A percentile compares a stretch with the other conserved stretches of the same genome.
These are phyloP conservation scores for Eurytoma californica DNA, from an alignment of 2,888 invertebrate species.

Conservation along the genomic window DNA sequence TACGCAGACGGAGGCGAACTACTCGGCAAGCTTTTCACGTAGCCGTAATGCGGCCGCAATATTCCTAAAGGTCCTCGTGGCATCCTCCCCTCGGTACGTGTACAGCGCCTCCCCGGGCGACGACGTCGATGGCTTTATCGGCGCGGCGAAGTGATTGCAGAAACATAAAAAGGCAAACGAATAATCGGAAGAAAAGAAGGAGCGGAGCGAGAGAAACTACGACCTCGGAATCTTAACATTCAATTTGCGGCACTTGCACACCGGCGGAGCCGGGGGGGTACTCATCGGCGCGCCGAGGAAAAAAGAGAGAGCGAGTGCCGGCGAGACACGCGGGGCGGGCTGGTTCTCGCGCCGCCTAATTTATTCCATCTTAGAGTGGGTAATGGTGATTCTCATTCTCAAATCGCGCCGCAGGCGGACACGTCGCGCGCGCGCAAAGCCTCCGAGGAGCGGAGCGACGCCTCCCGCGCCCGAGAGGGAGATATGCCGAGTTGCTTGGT, in stretches of 20 bases:
- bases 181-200: conserved; percentile 27
- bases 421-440: neutral
- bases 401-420: conserved; percentile 39
- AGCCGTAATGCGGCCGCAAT: conserved; percentile 1
- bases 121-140: conserved; percentile 23
- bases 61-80: neutral
- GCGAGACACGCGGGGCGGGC: conserved; percentile 7
- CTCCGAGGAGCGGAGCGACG: neutral
- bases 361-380: conserved; percentile 71
- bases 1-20: neutral
- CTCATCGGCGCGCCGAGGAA: neutral
- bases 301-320: conserved; percentile 28
- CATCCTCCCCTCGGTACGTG: neutral
- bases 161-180: conserved; percentile 22
- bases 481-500: neutral
- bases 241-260: conserved; percentile 49
- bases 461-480: neutral
- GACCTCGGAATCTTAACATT: conserved; percentile 45
- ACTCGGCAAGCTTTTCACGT: neutral
- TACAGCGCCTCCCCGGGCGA: no score
- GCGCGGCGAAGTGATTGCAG: conserved; percentile 22
- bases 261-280: neutral
- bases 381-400: conserved; percentile 60
- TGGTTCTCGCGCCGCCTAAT: conserved; percentile 60
- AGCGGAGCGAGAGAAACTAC: neutral